These are phyloP conservation scores for Mesorhabditis sp. DNA, from an alignment of 2,888 invertebrate genomes.

Conservation along the genomic window DNA sequence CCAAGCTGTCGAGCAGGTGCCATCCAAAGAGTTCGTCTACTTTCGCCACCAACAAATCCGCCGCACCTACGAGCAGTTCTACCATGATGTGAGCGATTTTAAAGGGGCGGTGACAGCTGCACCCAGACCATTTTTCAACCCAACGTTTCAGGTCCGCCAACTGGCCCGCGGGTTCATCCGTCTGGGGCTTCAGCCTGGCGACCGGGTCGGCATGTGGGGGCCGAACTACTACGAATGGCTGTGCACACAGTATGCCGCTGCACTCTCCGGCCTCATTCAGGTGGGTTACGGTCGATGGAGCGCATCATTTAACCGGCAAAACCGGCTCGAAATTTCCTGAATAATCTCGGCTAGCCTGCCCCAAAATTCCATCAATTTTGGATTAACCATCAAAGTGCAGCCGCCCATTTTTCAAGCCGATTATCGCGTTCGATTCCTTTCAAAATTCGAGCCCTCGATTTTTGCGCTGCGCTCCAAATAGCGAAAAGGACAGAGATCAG, in stretches of 20 bases:
- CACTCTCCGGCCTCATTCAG: constrained; percentile 71
- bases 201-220: constrained; percentile 74
- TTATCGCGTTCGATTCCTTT: too few species aligned
- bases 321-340: too few species aligned
- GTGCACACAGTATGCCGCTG: constrained; percentile 69
- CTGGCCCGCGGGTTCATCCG: constrained; percentile 71
- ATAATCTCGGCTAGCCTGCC: too few species aligned
- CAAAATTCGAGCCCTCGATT: too few species aligned
- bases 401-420: too few species aligned
- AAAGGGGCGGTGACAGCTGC: too few species aligned
- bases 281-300: constrained; percentile 59
- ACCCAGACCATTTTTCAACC: too few species aligned
- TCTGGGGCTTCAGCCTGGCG: constrained; percentile 71
- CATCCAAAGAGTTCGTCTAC: constrained; percentile 50
- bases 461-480: too few species aligned
- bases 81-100: constrained; percentile 45
- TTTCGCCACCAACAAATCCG: constrained; percentile 43
- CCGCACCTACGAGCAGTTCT: constrained; percentile 49
- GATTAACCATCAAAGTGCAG: too few species aligned
- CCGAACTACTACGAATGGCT: constrained; percentile 76
- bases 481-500: too few species aligned
- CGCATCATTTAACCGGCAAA: too few species aligned
- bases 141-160: constrained; percentile 65
- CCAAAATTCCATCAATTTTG: too few species aligned
- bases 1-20: constrained; percentile 40